Percentiles rank a stretch among this genome's conserved stretches.
These are phyloP conservation scores for Trididemnum clinides DNA, from an alignment of 23 tunicate species.

Conservation along the genomic window DNA sequence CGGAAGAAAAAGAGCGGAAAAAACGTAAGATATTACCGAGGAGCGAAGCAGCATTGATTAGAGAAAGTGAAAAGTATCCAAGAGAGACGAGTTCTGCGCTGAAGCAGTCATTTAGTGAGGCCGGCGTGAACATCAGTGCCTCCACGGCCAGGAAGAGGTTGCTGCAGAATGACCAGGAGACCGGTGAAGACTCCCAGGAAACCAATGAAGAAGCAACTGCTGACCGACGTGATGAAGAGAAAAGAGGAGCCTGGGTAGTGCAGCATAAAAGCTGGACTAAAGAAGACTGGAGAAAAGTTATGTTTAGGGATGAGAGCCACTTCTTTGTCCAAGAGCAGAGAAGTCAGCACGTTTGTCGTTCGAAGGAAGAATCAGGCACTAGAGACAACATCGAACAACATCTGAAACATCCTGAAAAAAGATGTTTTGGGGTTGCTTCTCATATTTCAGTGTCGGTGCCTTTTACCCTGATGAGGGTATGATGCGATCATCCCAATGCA, in stretches of 20 bases:
- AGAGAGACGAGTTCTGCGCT: too few relatives aligned
- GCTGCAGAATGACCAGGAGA: too few relatives aligned
- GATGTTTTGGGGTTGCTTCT: background rate
- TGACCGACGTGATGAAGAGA: background rate
- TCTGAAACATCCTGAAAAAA: background rate
- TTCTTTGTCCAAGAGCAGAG: background rate
- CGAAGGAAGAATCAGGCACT: background rate
- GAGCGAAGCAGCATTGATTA: too few relatives aligned
- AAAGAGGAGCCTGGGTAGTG: background rate
- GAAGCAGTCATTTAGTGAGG: too few relatives aligned
- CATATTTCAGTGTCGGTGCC: background rate
- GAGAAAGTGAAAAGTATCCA: too few relatives aligned
- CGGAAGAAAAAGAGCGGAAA: too few relatives aligned
- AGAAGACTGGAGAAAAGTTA: background rate
- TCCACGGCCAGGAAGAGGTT: too few relatives aligned
- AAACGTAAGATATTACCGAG: too few relatives aligned
- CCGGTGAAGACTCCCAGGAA: too few relatives aligned
- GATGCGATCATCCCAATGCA: background rate
- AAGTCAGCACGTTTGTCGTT: background rate
- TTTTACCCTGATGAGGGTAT: background rate
- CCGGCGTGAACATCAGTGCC: too few relatives aligned
- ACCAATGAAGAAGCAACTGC: background rate
- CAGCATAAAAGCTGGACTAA: background rate
- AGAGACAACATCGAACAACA: background rate
- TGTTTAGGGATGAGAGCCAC: background rate